Evolutionary conservation across 2,888 invertebrate species (phyloP).

Genomic region (Mythimna ferrago): DNA sequence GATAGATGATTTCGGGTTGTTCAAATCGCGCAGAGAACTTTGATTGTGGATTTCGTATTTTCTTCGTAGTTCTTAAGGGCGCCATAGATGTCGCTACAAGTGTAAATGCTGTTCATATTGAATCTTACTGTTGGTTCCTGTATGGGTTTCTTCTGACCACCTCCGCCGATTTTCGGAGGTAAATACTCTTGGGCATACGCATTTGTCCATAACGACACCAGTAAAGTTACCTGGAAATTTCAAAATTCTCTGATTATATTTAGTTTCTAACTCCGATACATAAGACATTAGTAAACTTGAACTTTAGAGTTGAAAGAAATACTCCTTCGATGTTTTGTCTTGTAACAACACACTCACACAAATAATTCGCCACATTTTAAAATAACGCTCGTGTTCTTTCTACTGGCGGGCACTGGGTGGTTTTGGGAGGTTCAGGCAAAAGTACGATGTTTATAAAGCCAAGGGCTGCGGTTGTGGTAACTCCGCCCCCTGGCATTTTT

Average conservation of each 20-base stretch:
- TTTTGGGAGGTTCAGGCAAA: conserved; percentile 70
- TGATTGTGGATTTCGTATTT: too few species aligned
- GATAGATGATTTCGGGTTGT: too few species aligned
- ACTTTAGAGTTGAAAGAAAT: not conserved
- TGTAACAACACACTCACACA: conserved; percentile 74
- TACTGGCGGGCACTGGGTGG: conserved; percentile 64
- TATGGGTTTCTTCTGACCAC: conserved; percentile 75
- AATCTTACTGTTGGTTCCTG: conserved; percentile 80
- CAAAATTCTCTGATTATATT: not conserved
- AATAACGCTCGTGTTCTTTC: conserved; percentile 59
- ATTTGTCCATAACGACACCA: conserved; percentile 81
- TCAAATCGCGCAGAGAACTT: too few species aligned
- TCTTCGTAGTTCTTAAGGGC: too few species aligned
- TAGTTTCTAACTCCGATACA: not conserved
- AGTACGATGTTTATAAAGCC: conserved; percentile 78
- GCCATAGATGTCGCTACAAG: too few species aligned
- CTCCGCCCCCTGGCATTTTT: conserved; percentile 75
- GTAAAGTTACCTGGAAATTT: conserved; percentile 71
- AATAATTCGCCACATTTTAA: conserved; percentile 81
- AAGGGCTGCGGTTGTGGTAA: conserved; percentile 76
- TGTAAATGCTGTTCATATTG: too few species aligned
- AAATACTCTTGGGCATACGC: conserved; percentile 86
- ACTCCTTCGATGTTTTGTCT: not conserved
- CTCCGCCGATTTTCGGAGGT: conserved; percentile 85
- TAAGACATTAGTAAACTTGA: not conserved